Evolutionary conservation across 1,140 invertebrate genomes (phyloP).

Genomic region (Macrosteles quadrilineatus): DNA sequence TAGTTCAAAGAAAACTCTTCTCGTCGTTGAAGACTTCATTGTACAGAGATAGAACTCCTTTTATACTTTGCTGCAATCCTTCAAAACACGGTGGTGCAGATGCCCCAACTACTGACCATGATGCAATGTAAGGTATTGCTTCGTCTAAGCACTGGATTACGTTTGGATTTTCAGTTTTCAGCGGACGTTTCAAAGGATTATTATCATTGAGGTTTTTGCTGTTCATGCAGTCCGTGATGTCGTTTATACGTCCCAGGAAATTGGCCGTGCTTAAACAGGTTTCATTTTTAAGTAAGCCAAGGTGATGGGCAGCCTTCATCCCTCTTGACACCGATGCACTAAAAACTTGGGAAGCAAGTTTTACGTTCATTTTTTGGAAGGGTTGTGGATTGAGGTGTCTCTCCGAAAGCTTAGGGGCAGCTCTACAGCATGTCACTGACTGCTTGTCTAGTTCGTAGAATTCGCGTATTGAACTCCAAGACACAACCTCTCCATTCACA

Average conservation of each 20-base stretch:
- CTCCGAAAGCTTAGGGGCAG: conserved; percentile 1
- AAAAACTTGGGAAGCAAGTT: too few species aligned
- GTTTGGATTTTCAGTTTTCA: too few species aligned
- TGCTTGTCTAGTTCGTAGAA: background rate
- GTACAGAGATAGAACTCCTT: too few species aligned
- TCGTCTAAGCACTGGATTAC: too few species aligned
- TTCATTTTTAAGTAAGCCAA: background rate
- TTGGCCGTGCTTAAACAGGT: conserved; percentile 1
- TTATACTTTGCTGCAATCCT: too few species aligned
- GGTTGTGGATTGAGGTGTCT: background rate
- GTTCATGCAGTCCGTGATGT: conserved; percentile 1
- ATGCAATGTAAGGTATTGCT: too few species aligned
- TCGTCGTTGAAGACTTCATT: too few species aligned
- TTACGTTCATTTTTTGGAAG: background rate
- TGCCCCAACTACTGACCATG: too few species aligned
- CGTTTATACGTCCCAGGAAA: conserved; percentile 1
- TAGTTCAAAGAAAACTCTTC: conserved; percentile 14
- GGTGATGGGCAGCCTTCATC: conserved; percentile 1
- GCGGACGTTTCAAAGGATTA: too few species aligned
- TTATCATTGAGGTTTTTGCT: too few species aligned
- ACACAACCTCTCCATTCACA: background rate
- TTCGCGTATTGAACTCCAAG: conserved; percentile 1
- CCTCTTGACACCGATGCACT: too few species aligned
- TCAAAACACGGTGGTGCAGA: too few species aligned
- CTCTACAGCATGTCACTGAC: background rate